Percentiles rank a stretch among this genome's conserved stretches.
Conservation (phyloP, 30 jellyfish, hydroid and myxozoan genomes). For the Aurelia aurita complex sp. Pacific region DNA sequence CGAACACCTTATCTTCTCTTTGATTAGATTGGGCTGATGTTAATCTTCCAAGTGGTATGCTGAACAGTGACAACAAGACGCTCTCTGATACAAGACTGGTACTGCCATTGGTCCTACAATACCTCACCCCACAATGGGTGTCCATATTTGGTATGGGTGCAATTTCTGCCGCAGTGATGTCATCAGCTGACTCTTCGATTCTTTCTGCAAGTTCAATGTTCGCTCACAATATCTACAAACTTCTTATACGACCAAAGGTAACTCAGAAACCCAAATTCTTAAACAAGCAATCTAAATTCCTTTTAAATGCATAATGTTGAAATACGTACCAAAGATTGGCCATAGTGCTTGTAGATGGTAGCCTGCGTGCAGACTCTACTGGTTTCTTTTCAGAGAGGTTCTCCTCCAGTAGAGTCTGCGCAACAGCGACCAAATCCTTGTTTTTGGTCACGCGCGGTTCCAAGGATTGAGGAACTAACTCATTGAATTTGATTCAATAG, state of each 20-base stretch:
- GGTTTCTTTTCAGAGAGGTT: too few relatives aligned
- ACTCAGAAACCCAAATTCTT: background rate
- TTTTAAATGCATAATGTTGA: background rate
- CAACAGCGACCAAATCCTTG: too few relatives aligned
- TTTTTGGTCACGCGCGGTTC: too few relatives aligned
- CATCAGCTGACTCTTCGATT: conserved; percentile 92
- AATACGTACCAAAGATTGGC: too few relatives aligned
- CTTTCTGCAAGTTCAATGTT: conserved; percentile 91
- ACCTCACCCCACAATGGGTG: conserved; percentile 85
- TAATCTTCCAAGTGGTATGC: conserved; percentile 28
- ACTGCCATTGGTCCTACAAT: conserved; percentile 83
- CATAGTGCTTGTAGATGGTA: too few relatives aligned
- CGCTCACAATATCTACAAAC: conserved; percentile 79
- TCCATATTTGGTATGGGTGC: conserved; percentile 95
- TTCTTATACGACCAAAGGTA: conserved; percentile 79
- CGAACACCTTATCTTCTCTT: background rate
- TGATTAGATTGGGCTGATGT: conserved; percentile 40
- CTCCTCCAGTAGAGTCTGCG: too few relatives aligned
- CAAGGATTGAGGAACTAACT: too few relatives aligned
- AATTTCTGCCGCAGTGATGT: conserved; percentile 95
- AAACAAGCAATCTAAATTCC: background rate
- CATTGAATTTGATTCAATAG: too few relatives aligned
- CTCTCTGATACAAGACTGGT: conserved; percentile 80
- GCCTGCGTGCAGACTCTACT: too few relatives aligned
- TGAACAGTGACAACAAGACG: conserved; percentile 1